These are phyloP conservation scores for Hozukius guyotensis DNA, from an alignment of 2,797 vertebrate genomes.

Conservation along the genomic window DNA sequence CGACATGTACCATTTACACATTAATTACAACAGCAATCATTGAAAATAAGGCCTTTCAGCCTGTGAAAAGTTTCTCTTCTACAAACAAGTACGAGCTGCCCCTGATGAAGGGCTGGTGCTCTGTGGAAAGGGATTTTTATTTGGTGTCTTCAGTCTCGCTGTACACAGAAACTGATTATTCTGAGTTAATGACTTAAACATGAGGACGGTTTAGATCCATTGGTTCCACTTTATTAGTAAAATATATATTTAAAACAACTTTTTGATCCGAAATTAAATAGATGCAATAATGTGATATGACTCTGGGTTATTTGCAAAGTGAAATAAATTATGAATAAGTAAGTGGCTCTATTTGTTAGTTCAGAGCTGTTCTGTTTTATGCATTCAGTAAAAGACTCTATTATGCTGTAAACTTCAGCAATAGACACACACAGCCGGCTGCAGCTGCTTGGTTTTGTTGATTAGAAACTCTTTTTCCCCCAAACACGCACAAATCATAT, in stretches of 20 bases:
- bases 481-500: constrained; percentile 64
- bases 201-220: constrained; percentile 76
- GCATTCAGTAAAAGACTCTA: constrained; percentile 69
- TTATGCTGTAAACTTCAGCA: constrained; percentile 72
- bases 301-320: constrained; percentile 80
- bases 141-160: constrained; percentile 53
- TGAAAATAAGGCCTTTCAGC: constrained; percentile 33
- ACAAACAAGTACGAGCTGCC: constrained; percentile 39
- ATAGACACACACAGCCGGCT: constrained; percentile 41
- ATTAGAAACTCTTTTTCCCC: constrained; percentile 50
- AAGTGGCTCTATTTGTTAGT: constrained; percentile 79
- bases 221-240: constrained; percentile 78
- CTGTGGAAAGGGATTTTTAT: constrained; percentile 57
- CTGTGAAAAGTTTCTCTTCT: constrained; percentile 47
- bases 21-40: constrained; percentile 41
- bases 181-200: constrained; percentile 80
- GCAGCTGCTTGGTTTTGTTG: constrained; percentile 63
- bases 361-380: constrained; percentile 73
- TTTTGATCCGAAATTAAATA: constrained; percentile 82
- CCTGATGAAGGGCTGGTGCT: constrained; percentile 53
- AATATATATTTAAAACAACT: constrained; percentile 81
- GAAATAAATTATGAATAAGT: constrained; percentile 82
- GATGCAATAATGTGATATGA: constrained; percentile 78
- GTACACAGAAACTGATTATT: constrained; percentile 73
- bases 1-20: constrained; percentile 12